A percentile compares a stretch with the other conserved stretches of the same genome.
Evolutionary conservation across 1,140 invertebrate species (phyloP).

Genomic region (Helicoverpa armigera): DNA sequence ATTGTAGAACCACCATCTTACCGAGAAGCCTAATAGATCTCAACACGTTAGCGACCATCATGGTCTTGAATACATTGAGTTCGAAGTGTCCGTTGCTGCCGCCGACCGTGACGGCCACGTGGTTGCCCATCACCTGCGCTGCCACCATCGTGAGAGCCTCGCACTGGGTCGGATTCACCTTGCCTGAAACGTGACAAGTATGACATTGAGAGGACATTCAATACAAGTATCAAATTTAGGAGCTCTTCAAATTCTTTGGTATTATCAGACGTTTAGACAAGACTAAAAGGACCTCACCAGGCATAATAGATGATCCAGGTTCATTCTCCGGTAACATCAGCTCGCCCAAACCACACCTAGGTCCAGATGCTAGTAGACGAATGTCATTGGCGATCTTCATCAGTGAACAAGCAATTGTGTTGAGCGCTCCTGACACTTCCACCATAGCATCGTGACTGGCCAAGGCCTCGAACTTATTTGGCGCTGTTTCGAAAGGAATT

Average conservation of each 20-base stretch:
- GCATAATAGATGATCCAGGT: conserved; percentile 99
- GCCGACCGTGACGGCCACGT: conserved; percentile 97
- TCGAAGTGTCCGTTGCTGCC: conserved; percentile 99
- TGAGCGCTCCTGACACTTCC: conserved; percentile 97
- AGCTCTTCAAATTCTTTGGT: neutral
- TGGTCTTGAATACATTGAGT: conserved; percentile 99
- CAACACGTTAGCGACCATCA: conserved; percentile 99
- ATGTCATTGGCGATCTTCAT: conserved; percentile 99
- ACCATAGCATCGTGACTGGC: conserved; percentile 98
- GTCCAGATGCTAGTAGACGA: conserved; percentile 97
- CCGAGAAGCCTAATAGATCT: conserved; percentile 96
- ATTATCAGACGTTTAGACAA: too few relatives aligned
- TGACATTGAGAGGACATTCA: neutral
- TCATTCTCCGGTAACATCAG: conserved; percentile 98
- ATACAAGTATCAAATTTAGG: neutral
- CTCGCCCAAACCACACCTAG: conserved; percentile 98
- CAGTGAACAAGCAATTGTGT: conserved; percentile 96
- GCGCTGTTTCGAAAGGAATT: conserved; percentile 96
- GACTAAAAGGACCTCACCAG: too few relatives aligned
- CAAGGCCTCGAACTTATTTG: conserved; percentile 99
- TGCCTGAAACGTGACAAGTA: conserved; percentile 86
- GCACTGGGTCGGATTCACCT: conserved; percentile 99
- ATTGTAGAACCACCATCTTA: conserved; percentile 61
- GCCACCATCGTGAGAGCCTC: conserved; percentile 99
- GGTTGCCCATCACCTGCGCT: conserved; percentile 99